Evolutionary conservation across 2,797 vertebrate species (phyloP).

Genomic region (Sebastes nivosus): DNA sequence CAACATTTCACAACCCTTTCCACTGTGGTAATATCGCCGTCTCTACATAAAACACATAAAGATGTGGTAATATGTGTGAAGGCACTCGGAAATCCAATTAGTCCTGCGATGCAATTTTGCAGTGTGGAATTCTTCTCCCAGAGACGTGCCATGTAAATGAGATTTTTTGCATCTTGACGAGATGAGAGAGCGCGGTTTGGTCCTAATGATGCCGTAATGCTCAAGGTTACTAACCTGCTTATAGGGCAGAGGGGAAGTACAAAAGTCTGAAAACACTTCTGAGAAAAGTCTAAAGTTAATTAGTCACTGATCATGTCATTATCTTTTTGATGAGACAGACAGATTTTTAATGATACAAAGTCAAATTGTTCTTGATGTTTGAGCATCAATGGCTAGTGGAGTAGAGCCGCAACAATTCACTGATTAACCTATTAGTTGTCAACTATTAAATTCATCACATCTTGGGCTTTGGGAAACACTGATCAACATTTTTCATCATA

Average conservation of each 20-base stretch:
- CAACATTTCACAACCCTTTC: conserved; percentile 50
- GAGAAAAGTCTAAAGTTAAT: conserved; percentile 8
- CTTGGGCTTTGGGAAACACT: no score
- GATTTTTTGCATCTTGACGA: conserved; percentile 70
- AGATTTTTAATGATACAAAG: not conserved
- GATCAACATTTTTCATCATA: no score
- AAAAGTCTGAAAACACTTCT: conserved; percentile 24
- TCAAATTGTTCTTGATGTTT: not conserved
- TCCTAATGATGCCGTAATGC: conserved; percentile 55
- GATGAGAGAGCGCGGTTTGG: conserved; percentile 60
- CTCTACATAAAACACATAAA: conserved; percentile 72
- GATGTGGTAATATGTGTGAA: conserved; percentile 66
- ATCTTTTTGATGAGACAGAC: not conserved
- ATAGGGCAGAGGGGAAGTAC: conserved; percentile 22
- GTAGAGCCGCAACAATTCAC: no score
- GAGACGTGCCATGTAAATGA: conserved; percentile 72
- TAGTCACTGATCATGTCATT: not conserved
- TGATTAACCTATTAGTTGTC: no score
- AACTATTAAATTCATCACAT: no score
- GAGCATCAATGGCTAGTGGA: not conserved
- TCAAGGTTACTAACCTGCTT: conserved; percentile 67
- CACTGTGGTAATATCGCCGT: conserved; percentile 53
- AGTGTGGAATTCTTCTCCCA: conserved; percentile 53
- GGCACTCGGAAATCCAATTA: conserved; percentile 77
- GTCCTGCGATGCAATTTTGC: conserved; percentile 66